A percentile compares a stretch with the other conserved stretches of the same genome.
Conservation (phyloP, 2,113 vertebrate genomes). For the Bettongia penicillata region DNA sequence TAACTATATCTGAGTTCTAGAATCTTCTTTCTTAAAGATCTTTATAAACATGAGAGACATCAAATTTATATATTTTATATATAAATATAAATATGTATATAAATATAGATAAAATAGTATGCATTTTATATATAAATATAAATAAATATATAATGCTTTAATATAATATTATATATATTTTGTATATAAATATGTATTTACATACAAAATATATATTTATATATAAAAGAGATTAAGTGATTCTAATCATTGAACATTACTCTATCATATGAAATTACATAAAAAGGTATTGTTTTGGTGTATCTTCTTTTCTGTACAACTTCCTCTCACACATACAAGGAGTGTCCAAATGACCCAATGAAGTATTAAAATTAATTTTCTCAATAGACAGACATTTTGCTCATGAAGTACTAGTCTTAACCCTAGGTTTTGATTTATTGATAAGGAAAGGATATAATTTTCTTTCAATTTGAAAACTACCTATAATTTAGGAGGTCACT, state of each 20-base stretch:
- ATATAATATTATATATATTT: too few species aligned
- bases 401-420: slow-evolving; percentile 55
- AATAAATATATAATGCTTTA: too few species aligned
- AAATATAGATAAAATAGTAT: too few species aligned
- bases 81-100: too few species aligned
- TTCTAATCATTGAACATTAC: neutral
- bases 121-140: too few species aligned
- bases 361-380: slow-evolving; percentile 56
- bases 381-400: slow-evolving; percentile 40
- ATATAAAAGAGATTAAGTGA: neutral
- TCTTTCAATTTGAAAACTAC: neutral
- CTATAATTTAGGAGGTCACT: neutral
- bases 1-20: neutral
- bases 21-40: slow-evolving; percentile 19
- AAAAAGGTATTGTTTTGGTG: neutral
- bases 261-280: neutral
- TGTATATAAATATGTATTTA: too few species aligned
- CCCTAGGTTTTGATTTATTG: slow-evolving; percentile 45
- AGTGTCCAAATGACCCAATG: slow-evolving; percentile 45
- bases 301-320: slow-evolving; percentile 39
- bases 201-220: too few species aligned
- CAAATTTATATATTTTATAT: too few species aligned
- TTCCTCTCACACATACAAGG: slow-evolving; percentile 42
- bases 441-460: slow-evolving; percentile 33
- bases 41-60: neutral